Conservation (phyloP, 2,797 vertebrate species). For the Picus viridis region DNA sequence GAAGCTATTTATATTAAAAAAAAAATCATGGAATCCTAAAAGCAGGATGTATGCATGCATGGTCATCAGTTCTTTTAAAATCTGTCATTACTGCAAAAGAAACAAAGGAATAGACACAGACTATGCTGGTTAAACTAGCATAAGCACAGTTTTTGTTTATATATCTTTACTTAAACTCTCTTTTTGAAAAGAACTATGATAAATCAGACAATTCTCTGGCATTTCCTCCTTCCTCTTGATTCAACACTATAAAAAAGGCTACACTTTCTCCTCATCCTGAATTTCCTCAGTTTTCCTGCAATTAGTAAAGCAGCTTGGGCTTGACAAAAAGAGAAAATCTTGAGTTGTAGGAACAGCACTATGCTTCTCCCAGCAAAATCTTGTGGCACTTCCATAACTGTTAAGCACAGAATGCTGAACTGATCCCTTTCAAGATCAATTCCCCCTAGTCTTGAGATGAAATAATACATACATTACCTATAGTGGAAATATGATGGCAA, state of each 20-base stretch:
- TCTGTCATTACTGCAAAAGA: neutral
- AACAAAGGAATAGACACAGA: neutral
- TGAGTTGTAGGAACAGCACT: neutral
- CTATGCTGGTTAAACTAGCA: neutral
- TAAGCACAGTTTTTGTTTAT: neutral
- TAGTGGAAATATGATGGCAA: neutral
- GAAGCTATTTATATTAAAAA: neutral
- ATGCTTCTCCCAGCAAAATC: neutral
- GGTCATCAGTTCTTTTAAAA: neutral
- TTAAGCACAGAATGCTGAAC: neutral
- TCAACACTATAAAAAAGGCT: neutral
- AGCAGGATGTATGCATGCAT: neutral
- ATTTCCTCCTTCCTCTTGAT: neutral
- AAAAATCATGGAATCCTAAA: neutral
- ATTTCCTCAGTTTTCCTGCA: neutral
- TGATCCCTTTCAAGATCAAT: neutral
- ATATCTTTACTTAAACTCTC: neutral
- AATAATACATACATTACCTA: neutral
- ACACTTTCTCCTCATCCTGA: neutral
- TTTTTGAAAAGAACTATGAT: neutral
- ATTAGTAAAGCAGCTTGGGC: neutral
- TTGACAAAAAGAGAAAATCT: neutral
- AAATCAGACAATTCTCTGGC: neutral
- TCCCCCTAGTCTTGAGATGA: neutral
- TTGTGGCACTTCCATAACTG: neutral